Conservation (phyloP, 2,113 vertebrate genomes). For the Mus spicilegus region DNA sequence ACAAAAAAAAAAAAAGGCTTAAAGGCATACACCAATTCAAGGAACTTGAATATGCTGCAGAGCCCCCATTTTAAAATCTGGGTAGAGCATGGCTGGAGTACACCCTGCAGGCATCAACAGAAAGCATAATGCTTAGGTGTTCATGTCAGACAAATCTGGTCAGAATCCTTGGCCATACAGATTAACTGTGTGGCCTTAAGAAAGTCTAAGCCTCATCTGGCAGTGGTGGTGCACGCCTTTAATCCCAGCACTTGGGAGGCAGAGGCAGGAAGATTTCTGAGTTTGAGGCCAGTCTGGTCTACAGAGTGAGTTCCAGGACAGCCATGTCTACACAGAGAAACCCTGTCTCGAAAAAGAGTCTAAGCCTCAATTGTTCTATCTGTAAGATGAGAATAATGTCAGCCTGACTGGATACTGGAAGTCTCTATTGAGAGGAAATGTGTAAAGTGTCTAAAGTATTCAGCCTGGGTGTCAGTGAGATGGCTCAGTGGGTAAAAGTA, state of each 20-base stretch:
- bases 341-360: not conserved
- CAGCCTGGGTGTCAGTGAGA: not conserved
- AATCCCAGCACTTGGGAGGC: no score
- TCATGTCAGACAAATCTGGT: not conserved
- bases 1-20: not conserved
- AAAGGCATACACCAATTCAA: not conserved
- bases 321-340: no score
- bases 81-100: not conserved
- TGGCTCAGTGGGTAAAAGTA: not conserved
- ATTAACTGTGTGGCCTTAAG: not conserved
- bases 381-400: not conserved
- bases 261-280: no score
- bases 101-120: not conserved
- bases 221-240: no score
- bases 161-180: not conserved
- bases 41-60: not conserved
- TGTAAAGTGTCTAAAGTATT: not conserved
- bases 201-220: not conserved
- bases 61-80: not conserved
- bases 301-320: no score
- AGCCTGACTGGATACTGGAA: not conserved
- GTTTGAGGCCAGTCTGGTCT: no score
- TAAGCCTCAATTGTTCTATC: not conserved
- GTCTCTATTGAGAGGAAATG: not conserved
- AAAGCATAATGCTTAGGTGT: not conserved